Conservation (phyloP, 1,140 invertebrate species). For the Chironomus striatipennis region DNA sequence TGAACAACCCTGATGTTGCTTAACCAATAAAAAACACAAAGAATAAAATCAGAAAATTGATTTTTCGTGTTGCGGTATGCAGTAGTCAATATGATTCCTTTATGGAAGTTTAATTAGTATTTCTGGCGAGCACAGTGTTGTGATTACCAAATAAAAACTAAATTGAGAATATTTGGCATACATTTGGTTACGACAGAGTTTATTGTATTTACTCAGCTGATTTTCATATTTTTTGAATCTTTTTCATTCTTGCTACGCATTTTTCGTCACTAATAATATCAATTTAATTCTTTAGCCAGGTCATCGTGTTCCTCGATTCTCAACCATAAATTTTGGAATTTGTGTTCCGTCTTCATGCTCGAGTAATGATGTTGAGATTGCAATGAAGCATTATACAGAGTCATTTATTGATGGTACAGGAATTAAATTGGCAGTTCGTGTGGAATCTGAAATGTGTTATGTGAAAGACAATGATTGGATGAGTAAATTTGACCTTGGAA, state of each 20-base stretch:
- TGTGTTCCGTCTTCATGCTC: constrained; percentile 52
- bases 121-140: not conserved
- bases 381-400: constrained; percentile 41
- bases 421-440: constrained; percentile 44
- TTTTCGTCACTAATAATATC: too few relatives aligned
- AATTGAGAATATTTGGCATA: too few relatives aligned
- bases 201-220: not conserved
- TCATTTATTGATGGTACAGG: constrained; percentile 42
- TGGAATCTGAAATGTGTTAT: constrained; percentile 54
- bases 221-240: too few relatives aligned
- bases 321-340: constrained; percentile 52
- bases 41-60: too few relatives aligned
- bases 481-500: constrained; percentile 35
- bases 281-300: constrained; percentile 45
- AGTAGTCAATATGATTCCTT: too few relatives aligned
- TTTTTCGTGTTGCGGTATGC: too few relatives aligned
- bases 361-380: constrained; percentile 46
- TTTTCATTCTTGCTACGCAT: too few relatives aligned
- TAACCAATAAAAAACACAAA: too few relatives aligned
- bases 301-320: constrained; percentile 53
- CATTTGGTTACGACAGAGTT: not conserved
- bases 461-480: constrained; percentile 31
- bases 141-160: constrained; percentile 1
- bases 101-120: too few relatives aligned
- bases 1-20: too few relatives aligned